Base-by-base conservation (phyloP, 2,113 vertebrate species). In the Ictalurus punctatus region DNA sequence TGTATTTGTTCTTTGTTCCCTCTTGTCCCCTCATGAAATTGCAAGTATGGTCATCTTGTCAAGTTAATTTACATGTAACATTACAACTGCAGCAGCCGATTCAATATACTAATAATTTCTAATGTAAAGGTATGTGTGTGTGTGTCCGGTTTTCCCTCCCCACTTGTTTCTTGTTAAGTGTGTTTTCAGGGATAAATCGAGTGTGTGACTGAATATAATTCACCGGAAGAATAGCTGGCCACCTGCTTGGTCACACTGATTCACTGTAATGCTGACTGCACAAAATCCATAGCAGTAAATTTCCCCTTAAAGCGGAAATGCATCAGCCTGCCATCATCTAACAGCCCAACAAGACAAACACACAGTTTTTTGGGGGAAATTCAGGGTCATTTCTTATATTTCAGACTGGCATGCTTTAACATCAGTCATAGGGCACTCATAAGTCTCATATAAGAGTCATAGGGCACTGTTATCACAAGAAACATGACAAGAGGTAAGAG, bases 191-290 rank as follows among this genome's bases (percentile, higher is more conserved):
- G 91, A 89, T 95, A 96, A 95, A 96, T 95, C 94, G 94, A 94
- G 92, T 95, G 95, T 95, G 93, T 94, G 93, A 95, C 94, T 94
- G 93, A 92, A 40, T 95, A 95, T 95, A 95, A 95, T 95, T 96
- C 94, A 95, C 92, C 93, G 91, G 92, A 89, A 92, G 93, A 94
- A 92, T 92, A 89, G 93, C 86, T 71, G 90, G 86, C 90, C 91
- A 93, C 94, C 93, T 95, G 94, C 92, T 94, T 94, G 94, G 93
- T 94, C 94, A 95, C 92, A 92, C 93, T 94, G 94, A 96, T 95
- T 95, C 94, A 93, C 92, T 91, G 94, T 93, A 94, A 93, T 92
- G 91, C 92, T 89, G 92, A 93, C 93, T 93, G 93, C 93, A 93
- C 92, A 95, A 94, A 96, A 95, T 95, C 94, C 91, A 95, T 94